phyloP scores from a whole-genome alignment of 2,797 vertebrate species.

The Lindbergichthys nudifrons region DNA sequence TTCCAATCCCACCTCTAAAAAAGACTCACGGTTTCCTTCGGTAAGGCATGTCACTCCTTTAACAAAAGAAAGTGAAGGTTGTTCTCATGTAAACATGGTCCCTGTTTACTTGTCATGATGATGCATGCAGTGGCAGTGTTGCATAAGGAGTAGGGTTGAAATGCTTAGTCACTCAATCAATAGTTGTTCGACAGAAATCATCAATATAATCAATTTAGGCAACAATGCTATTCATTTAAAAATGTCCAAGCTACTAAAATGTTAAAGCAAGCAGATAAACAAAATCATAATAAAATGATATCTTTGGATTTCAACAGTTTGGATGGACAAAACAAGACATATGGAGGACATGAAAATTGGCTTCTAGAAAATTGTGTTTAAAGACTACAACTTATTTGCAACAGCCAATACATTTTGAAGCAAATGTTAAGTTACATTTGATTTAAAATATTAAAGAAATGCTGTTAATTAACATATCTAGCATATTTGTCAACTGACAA shows the following conservation, averaged over 20 bases:
- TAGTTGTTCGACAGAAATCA: constrained; percentile 8
- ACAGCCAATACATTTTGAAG: neutral
- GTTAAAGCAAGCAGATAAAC: neutral
- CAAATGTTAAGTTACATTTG: neutral
- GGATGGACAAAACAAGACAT: neutral
- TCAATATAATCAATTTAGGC: neutral
- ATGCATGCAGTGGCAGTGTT: constrained; percentile 20
- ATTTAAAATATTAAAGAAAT: neutral
- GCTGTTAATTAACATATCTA: neutral
- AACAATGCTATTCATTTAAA: neutral
- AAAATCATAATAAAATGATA: neutral
- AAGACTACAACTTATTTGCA: neutral
- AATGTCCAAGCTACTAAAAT: neutral
- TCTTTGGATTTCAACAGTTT: neutral
- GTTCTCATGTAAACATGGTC: constrained; percentile 1
- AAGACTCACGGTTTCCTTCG: constrained; percentile 3
- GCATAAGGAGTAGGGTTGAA: constrained; percentile 4
- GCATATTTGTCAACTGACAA: neutral
- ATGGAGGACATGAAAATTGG: neutral
- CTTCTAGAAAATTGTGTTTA: neutral
- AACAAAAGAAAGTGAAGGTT: constrained; percentile 17
- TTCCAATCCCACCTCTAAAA: neutral
- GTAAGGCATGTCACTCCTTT: neutral
- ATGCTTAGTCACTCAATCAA: constrained; percentile 18
- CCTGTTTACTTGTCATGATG: constrained; percentile 40